These are phyloP conservation scores for Whitmania pigra DNA, from an alignment of 1,140 invertebrate genomes.

Conservation along the genomic window DNA sequence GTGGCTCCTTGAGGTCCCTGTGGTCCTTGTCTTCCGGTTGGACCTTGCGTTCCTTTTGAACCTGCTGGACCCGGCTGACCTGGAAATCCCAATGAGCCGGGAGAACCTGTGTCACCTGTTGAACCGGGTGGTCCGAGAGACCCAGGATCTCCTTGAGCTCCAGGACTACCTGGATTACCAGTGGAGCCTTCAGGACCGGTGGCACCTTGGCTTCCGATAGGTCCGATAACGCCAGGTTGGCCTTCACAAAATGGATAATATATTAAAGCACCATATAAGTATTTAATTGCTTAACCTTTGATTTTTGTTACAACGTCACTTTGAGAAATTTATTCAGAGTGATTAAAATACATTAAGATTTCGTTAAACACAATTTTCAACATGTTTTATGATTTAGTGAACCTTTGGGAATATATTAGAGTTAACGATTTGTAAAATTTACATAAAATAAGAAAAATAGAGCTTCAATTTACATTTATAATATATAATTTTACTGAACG, in stretches of 20 bases:
- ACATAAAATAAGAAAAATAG: no score
- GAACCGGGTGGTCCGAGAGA: neutral
- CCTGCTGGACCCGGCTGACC: constrained; percentile 5
- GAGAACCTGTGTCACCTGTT: constrained; percentile 8
- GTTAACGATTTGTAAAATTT: no score
- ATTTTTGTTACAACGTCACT: no score
- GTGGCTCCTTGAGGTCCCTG: constrained; percentile 14
- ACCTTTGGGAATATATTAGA: no score
- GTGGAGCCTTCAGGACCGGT: neutral
- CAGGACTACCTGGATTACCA: constrained; percentile 1
- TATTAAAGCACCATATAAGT: neutral
- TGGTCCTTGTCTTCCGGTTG: constrained; percentile 7
- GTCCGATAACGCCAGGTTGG: constrained; percentile 9
- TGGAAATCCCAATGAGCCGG: neutral
- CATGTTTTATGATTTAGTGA: no score
- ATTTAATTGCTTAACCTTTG: no score
- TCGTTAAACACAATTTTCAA: no score
- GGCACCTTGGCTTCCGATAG: neutral
- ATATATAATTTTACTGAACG: no score
- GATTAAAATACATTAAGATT: no score
- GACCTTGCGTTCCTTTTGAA: neutral
- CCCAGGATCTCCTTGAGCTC: constrained; percentile 12
- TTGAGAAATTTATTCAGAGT: no score
- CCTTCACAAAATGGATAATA: neutral
- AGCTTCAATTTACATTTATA: no score